Evolutionary conservation across 2,888 invertebrate species (phyloP).

Genomic region (Pseudoips prasinana): DNA sequence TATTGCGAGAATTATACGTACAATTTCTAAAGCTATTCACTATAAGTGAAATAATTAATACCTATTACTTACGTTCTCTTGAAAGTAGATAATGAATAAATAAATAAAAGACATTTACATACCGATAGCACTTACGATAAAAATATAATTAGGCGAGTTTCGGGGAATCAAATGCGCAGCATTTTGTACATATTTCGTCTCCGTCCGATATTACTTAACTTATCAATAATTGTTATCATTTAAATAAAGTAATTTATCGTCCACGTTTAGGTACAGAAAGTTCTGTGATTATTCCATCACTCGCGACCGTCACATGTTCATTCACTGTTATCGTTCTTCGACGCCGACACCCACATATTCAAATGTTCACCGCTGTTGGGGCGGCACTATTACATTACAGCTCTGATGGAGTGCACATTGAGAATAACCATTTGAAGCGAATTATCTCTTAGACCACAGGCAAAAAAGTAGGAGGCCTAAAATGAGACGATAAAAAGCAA

Average conservation of each 20-base stretch:
- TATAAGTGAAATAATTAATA: slow-evolving; percentile 24
- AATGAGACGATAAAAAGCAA: too few relatives aligned
- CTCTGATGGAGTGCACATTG: too few relatives aligned
- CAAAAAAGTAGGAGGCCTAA: too few relatives aligned
- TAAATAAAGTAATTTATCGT: slow-evolving; percentile 45
- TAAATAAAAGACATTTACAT: slow-evolving; percentile 36
- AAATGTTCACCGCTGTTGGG: slow-evolving; percentile 10
- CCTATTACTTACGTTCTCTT: slow-evolving; percentile 20
- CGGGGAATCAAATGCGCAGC: slow-evolving; percentile 38
- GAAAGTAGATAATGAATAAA: slow-evolving; percentile 29
- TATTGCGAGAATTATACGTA: too few relatives aligned
- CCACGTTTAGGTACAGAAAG: slow-evolving; percentile 42
- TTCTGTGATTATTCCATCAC: slow-evolving; percentile 36
- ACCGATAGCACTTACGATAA: slow-evolving; percentile 34
- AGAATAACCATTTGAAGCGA: too few relatives aligned
- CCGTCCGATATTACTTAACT: slow-evolving; percentile 38
- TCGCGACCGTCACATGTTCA: slow-evolving; percentile 25
- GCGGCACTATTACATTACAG: neutral
- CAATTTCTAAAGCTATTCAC: too few relatives aligned
- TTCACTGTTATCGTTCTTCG: slow-evolving; percentile 28
- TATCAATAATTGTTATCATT: slow-evolving; percentile 47
- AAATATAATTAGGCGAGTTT: slow-evolving; percentile 35
- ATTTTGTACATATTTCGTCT: slow-evolving; percentile 30
- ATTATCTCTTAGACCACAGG: too few relatives aligned
- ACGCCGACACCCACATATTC: slow-evolving; percentile 19